phyloP scores from a whole-genome alignment of 2,113 vertebrate genomes.

The Ochotona princeps region DNA sequence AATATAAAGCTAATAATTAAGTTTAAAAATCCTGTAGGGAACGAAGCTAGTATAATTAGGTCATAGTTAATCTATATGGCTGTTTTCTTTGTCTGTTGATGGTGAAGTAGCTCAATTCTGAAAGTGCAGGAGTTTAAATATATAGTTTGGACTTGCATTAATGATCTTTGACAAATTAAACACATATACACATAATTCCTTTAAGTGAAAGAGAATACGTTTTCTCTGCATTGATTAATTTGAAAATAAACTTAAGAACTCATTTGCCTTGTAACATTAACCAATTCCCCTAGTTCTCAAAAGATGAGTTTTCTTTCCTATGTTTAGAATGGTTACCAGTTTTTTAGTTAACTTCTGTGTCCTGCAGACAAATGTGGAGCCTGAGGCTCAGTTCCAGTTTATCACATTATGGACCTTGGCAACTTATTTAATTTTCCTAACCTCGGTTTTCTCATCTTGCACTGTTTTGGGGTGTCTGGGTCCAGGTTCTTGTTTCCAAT shows the following conservation, averaged over 20 bases:
- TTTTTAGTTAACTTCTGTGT: conserved; percentile 44
- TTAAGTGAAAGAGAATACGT: conserved; percentile 19
- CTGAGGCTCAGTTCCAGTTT: not conserved
- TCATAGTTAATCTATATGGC: conserved; percentile 54
- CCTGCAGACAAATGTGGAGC: conserved; percentile 15
- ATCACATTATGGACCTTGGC: not conserved
- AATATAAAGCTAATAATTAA: conserved; percentile 49
- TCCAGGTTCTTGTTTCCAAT: no score
- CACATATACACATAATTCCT: not conserved
- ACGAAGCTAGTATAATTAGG: conserved; percentile 45
- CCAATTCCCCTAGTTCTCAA: not conserved
- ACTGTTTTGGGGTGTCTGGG: not conserved
- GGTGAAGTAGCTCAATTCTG: conserved; percentile 50
- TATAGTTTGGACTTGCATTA: conserved; percentile 35
- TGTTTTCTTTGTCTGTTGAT: conserved; percentile 58
- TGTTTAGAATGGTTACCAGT: not conserved
- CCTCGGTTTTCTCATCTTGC: conserved; percentile 5
- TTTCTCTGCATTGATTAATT: conserved; percentile 46
- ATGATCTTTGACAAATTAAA: conserved; percentile 39
- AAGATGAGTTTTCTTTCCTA: conserved; percentile 43
- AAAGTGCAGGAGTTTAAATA: conserved; percentile 33
- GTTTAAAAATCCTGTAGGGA: conserved; percentile 34
- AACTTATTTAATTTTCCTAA: conserved; percentile 8
- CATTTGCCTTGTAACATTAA: conserved; percentile 52
- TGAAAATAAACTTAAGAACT: conserved; percentile 38